Conservation (phyloP, 2,113 vertebrate genomes). For the Prunella fulvescens region DNA sequence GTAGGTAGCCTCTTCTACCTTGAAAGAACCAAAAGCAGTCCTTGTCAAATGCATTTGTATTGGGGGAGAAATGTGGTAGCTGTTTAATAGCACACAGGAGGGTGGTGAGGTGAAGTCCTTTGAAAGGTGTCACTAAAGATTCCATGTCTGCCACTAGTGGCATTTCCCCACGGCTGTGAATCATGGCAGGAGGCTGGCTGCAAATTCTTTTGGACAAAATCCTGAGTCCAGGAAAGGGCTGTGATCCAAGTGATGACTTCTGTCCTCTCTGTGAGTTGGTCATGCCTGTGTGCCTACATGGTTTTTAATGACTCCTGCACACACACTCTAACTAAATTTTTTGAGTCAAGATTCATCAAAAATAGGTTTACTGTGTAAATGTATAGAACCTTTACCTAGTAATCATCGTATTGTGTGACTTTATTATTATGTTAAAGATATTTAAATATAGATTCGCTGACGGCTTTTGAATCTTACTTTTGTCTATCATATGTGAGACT, state of each 20-base stretch:
- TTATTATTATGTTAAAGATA: background rate
- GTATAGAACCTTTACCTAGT: background rate
- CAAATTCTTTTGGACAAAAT: background rate
- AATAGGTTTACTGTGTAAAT: background rate
- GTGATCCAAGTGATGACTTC: background rate
- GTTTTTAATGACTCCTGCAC: background rate
- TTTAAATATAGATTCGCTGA: background rate
- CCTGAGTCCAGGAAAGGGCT: background rate
- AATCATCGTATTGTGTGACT: background rate
- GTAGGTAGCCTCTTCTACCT: background rate
- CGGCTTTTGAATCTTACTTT: background rate
- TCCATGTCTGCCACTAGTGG: background rate
- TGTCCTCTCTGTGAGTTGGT: background rate
- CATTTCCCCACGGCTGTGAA: background rate
- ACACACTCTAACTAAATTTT: background rate
- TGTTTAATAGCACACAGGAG: background rate
- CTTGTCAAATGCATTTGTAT: background rate
- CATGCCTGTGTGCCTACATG: background rate
- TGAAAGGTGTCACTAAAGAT: background rate
- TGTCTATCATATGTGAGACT: background rate
- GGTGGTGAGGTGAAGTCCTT: background rate
- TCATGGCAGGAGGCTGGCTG: background rate
- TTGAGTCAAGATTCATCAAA: background rate
- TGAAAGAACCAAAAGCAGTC: background rate
- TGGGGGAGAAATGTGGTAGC: background rate